These are phyloP conservation scores for Neelides folsomi DNA, from an alignment of 2,888 invertebrate genomes.

Conservation along the genomic window DNA sequence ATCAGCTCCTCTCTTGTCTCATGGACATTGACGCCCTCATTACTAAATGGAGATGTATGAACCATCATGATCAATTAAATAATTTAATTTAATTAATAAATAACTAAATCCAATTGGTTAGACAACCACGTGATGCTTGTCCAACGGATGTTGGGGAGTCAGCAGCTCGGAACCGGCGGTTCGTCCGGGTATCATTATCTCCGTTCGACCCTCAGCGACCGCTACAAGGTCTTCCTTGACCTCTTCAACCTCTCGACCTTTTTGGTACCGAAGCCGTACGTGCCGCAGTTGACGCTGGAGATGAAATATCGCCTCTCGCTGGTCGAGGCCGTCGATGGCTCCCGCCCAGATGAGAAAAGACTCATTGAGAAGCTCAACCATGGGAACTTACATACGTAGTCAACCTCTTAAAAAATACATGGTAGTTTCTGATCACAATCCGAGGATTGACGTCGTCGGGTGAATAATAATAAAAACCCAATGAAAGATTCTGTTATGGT, in stretches of 20 bases:
- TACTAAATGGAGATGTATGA: slow-evolving; percentile 96
- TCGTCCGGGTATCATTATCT: slow-evolving; percentile 97
- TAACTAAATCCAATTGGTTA: slow-evolving; percentile 38
- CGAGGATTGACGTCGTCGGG: too few species aligned
- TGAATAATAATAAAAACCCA: too few species aligned
- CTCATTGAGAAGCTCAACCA: too few species aligned
- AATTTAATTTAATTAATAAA: not conserved
- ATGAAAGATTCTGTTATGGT: too few species aligned
- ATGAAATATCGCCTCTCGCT: slow-evolving; percentile 62
- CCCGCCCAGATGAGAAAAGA: not conserved
- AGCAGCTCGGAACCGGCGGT: slow-evolving; percentile 90
- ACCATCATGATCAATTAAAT: not conserved
- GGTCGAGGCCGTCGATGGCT: slow-evolving; percentile 29
- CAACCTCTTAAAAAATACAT: too few species aligned
- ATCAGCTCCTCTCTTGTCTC: slow-evolving; percentile 79
- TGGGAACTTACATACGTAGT: too few species aligned
- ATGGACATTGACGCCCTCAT: slow-evolving; percentile 98
- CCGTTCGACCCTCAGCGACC: slow-evolving; percentile 89
- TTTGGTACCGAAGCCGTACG: slow-evolving; percentile 76
- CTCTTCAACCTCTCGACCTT: slow-evolving; percentile 94
- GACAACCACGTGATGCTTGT: slow-evolving; percentile 98
- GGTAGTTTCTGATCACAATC: too few species aligned
- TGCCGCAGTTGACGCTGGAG: slow-evolving; percentile 69
- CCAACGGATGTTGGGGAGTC: slow-evolving; percentile 95
- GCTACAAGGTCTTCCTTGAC: slow-evolving; percentile 96